Evolutionary conservation across 2,797 vertebrate species (phyloP), one percentile per base, ranked within the genome.

Genomic region (Malacoraja senta): DNA sequence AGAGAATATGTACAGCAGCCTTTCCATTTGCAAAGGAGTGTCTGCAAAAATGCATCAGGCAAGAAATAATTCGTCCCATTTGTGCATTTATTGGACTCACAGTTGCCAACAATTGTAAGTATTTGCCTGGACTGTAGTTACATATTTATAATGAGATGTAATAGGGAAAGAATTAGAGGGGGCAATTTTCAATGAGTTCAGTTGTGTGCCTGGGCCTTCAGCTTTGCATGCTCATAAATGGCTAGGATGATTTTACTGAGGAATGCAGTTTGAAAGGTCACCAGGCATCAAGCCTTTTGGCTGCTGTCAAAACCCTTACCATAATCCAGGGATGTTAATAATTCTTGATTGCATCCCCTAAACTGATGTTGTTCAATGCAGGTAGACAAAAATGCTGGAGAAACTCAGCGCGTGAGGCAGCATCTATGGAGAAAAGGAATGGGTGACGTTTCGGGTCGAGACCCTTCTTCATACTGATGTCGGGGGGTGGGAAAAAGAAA

Each of bases 71-170:
- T 94, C 97, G 98, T 61, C 97, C 98, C 71, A 94, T 99, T 95
- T 99, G 98, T 95, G 98, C 98, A 92, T 98, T 99, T 95, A 96
- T 99, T 95, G 96, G 97, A 93, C 98, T 99, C 96, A 97, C 98
- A 1, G 97, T 98, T 95, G 97, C 97, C 95, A 98, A 98, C 96
- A 99, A 99, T 94, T 94, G 99, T 99, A 97, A 97, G 98, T 97
- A 93, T 93, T 93, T 80, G 88, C 0, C 24, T 61, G 35, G 13
- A 74, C n/a, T 24, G 53, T 88, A 35, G 74, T 24, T 58, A 26
- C 15, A 17, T 93, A 21, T 78, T 13, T 80, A 93, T 63, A 80
- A 81, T 68, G 10, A 80, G 32, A n/a, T 80, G 26, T 76, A 53
- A 15, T 72, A 53, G 15, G 58, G 29, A 44, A 76, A 4, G 88